Percentiles rank a stretch among this genome's conserved stretches.
These are phyloP conservation scores for Xenopus petersii DNA, from an alignment of 2,797 vertebrate species.

Conservation along the genomic window DNA sequence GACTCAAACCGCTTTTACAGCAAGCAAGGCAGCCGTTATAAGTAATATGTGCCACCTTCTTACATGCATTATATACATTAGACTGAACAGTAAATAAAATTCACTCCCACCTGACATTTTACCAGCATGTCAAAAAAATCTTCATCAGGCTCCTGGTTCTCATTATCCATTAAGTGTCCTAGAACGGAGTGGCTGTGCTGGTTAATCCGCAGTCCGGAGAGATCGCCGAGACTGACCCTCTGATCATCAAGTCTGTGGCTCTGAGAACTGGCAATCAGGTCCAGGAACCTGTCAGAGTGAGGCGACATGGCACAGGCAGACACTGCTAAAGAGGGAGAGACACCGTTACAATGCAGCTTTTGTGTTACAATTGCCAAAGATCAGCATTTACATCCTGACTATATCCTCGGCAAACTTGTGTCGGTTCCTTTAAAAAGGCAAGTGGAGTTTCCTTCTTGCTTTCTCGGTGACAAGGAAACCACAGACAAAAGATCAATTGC, in stretches of 20 bases:
- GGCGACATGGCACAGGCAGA: constrained; percentile 73
- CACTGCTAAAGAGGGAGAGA: constrained; percentile 61
- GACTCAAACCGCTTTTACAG: too few relatives aligned
- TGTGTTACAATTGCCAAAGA: background rate
- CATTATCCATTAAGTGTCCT: constrained; percentile 76
- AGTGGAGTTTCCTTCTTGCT: too few relatives aligned
- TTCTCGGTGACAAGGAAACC: too few relatives aligned
- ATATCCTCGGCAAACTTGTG: too few relatives aligned
- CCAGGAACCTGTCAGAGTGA: constrained; percentile 86
- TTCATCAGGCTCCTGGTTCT: constrained; percentile 77
- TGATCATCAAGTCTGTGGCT: constrained; percentile 83
- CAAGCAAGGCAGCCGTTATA: too few relatives aligned
- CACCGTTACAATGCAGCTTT: background rate
- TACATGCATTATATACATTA: too few relatives aligned
- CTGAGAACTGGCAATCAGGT: constrained; percentile 81
- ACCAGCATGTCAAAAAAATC: constrained; percentile 92
- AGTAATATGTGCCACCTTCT: too few relatives aligned
- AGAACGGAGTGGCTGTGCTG: constrained; percentile 71
- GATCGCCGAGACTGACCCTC: constrained; percentile 69
- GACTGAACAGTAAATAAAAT: too few relatives aligned
- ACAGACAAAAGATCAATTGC: too few relatives aligned
- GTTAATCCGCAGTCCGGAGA: constrained; percentile 79
- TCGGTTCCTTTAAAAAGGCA: too few relatives aligned
- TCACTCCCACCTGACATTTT: constrained; percentile 83
- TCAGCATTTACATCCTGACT: too few relatives aligned